Evolutionary conservation across 2,113 vertebrate species (phyloP), one percentile per base, ranked within the genome.

Genomic region (Amazona vittata): DNA sequence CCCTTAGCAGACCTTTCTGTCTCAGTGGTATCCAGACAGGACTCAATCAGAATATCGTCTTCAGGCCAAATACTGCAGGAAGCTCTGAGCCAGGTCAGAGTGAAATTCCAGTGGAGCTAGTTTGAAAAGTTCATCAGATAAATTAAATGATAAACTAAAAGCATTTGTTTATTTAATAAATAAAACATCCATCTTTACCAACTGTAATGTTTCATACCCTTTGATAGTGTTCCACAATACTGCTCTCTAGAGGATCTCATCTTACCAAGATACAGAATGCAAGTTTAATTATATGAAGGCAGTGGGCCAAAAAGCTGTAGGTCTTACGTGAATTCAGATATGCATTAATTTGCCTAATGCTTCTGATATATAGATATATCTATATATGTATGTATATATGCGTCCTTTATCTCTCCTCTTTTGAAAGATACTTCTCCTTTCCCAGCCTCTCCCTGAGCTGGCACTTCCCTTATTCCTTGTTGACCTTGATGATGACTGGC

Each of bases 151-250:
- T 86, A 86, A 93, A 64, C 73, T 3, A 3, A 92, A 94, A 82
- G 28, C 69, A 91, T 96, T 95, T 96, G 85, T 86, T 95, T 95
- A 86, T 79, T 95, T 89, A 83, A 93, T 96, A 78, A 78, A 81
- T 60, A 80, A 90, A 89, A 21, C 26, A 55, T 77, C 44, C 6
- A 10, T 89, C 86, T 68, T 95, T 84, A 92, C 83, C 83, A 89
- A 1, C 43, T 81, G n/a, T 49, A 91, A 74, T 77, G 64, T 83
- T 92, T 92, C 68, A 52, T 88, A 75, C 50, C 50, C 94, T 96
- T 96, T 89, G 93, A 96, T 93, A 83, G 13, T 75, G 57, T 87
- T 95, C 84, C 84, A 80, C 77, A 33, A 31, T 89, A 41, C 39
- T 0, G 4, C 29, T 68, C 35, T 88, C 28, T 47, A n/a, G 82